Percentiles rank a stretch among this genome's conserved stretches.
Evolutionary conservation across 2,888 invertebrate genomes (phyloP).

Genomic region (Hoplodrina blanda): DNA sequence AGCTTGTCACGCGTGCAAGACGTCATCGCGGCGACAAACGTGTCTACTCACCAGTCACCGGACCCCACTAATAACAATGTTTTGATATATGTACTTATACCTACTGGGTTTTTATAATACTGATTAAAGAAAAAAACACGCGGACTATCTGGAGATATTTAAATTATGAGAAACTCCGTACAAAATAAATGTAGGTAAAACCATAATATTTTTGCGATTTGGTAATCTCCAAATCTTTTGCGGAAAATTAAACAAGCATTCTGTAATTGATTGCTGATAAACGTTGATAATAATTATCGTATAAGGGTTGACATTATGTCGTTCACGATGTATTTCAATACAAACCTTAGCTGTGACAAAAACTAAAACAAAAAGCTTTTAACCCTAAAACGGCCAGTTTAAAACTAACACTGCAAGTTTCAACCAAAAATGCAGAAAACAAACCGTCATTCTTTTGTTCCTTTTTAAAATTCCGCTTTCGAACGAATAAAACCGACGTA

Average conservation of each 20-base stretch:
- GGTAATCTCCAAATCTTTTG: neutral
- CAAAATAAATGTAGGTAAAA: neutral
- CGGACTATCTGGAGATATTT: neutral
- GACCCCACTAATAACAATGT: constrained; percentile 18
- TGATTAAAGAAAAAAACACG: neutral
- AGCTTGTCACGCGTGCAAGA: constrained; percentile 32
- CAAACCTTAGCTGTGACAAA: neutral
- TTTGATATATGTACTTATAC: constrained; percentile 17
- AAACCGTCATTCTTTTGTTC: constrained; percentile 59
- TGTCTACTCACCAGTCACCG: constrained; percentile 14
- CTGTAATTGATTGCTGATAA: constrained; percentile 24
- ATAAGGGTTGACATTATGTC: neutral
- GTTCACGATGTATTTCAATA: neutral
- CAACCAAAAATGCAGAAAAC: constrained; percentile 60
- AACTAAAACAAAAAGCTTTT: neutral
- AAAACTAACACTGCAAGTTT: constrained; percentile 50
- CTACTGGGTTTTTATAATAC: constrained; percentile 10
- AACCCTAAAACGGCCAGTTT: constrained; percentile 24
- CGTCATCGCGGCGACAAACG: constrained; percentile 18
- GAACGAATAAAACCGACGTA: constrained; percentile 75
- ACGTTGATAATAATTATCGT: neutral
- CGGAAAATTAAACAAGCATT: constrained; percentile 17
- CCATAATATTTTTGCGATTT: neutral
- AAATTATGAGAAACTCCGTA: neutral
- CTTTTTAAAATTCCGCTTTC: constrained; percentile 74